Evolutionary conservation across 2,888 invertebrate genomes (phyloP).

Genomic region (Drosophila meridiana): DNA sequence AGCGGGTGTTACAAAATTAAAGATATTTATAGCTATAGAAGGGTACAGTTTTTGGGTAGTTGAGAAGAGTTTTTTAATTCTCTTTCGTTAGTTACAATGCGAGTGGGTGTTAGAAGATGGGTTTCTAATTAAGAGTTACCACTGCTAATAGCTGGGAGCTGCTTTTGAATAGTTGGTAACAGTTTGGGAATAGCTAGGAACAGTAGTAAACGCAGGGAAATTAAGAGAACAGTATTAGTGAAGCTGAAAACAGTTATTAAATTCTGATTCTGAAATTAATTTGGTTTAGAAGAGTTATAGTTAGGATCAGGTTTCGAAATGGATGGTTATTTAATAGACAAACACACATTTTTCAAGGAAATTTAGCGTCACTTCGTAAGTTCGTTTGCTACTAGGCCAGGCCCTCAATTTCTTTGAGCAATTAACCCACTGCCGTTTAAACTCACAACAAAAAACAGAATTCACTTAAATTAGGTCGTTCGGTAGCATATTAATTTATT

Average conservation of each 20-base stretch:
- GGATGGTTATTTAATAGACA: neutral
- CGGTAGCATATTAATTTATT: slow-evolving; percentile 44
- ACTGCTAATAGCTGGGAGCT: neutral
- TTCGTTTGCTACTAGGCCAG: neutral
- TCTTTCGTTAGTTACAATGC: neutral
- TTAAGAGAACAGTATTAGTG: no score
- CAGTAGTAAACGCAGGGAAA: no score
- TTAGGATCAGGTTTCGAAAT: neutral
- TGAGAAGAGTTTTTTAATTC: neutral
- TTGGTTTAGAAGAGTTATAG: neutral
- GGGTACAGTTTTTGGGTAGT: neutral
- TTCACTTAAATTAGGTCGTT: slow-evolving; percentile 47
- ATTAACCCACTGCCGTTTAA: slow-evolving; percentile 31
- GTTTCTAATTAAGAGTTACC: neutral
- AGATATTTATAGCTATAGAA: neutral
- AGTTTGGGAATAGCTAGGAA: no score
- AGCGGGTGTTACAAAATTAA: neutral
- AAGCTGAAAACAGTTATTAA: no score
- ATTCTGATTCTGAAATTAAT: no score
- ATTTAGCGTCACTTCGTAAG: slow-evolving; percentile 5
- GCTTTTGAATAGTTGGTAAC: neutral
- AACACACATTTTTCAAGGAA: neutral
- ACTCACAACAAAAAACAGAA: slow-evolving; percentile 7
- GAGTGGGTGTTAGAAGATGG: neutral
- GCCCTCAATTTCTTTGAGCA: slow-evolving; percentile 20